Conservation (phyloP, 2,888 invertebrate species). For the Hemistola chrysoprasaria region DNA sequence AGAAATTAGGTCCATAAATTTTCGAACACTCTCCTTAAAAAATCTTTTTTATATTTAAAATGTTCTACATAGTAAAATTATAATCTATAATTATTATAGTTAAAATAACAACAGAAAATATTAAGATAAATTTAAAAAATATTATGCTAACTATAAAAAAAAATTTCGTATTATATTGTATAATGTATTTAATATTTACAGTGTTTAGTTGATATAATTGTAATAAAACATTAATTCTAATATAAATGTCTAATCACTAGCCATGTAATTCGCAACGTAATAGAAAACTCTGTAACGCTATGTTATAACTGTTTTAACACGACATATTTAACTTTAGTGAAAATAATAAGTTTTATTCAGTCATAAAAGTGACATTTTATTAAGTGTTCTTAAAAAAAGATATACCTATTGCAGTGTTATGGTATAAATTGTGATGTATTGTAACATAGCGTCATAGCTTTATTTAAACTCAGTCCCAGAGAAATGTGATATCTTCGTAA, state of each 20-base stretch:
- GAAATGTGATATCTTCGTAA: conserved; percentile 33
- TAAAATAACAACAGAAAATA: conserved; percentile 16
- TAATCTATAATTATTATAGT: too few relatives aligned
- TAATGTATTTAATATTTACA: conserved; percentile 63
- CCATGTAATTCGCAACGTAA: conserved; percentile 72
- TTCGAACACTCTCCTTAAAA: too few relatives aligned
- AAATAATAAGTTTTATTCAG: too few relatives aligned
- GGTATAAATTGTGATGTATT: too few relatives aligned
- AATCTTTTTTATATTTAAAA: too few relatives aligned
- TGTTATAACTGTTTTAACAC: conserved; percentile 25
- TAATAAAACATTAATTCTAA: conserved; percentile 50
- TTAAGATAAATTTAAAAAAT: conserved; percentile 12
- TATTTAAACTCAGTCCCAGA: conserved; percentile 46
- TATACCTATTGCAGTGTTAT: too few relatives aligned
- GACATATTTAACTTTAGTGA: too few relatives aligned
- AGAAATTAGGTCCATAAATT: too few relatives aligned
- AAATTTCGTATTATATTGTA: conserved; percentile 11
- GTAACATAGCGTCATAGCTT: conserved; percentile 18
- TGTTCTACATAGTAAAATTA: too few relatives aligned
- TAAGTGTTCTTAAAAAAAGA: too few relatives aligned
- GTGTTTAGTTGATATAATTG: conserved; percentile 29
- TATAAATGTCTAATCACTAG: conserved; percentile 80
- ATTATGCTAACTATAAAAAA: conserved; percentile 27
- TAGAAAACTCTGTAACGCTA: conserved; percentile 32
- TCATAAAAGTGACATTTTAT: too few relatives aligned